Conservation (phyloP, 2,888 invertebrate genomes). For the Heliconius ismenius region DNA sequence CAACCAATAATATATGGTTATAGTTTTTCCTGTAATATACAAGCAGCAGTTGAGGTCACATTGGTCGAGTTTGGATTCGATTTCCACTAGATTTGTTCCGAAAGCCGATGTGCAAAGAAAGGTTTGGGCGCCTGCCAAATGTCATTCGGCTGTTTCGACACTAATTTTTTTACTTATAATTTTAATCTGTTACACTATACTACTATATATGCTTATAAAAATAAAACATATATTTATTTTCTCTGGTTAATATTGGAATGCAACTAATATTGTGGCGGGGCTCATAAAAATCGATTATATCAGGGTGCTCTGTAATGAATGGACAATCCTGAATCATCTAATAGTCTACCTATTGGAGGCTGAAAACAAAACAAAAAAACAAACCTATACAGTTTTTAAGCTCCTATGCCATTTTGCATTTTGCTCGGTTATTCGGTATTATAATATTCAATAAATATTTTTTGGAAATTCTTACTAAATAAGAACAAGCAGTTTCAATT, state of each 20-base stretch:
- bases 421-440: no score
- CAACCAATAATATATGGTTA: neutral
- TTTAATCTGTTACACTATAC: conserved; percentile 57
- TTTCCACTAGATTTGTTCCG: conserved; percentile 65
- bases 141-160: conserved; percentile 62
- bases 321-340: no score
- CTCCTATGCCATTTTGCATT: no score
- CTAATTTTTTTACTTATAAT: conserved; percentile 68
- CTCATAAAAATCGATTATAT: no score
- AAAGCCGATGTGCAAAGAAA: conserved; percentile 56
- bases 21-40: conserved; percentile 27
- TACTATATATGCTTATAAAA: conserved; percentile 20
- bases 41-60: conserved; percentile 38
- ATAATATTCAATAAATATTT: no score
- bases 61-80: conserved; percentile 46
- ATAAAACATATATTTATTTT: neutral
- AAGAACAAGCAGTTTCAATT: no score
- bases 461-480: no score
- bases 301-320: no score
- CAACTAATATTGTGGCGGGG: neutral
- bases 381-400: no score
- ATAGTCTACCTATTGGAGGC: no score
- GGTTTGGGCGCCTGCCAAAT: conserved; percentile 69
- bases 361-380: no score
- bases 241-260: neutral